These are phyloP conservation scores for Hedya salicella DNA, from an alignment of 2,888 invertebrate genomes.

Conservation along the genomic window DNA sequence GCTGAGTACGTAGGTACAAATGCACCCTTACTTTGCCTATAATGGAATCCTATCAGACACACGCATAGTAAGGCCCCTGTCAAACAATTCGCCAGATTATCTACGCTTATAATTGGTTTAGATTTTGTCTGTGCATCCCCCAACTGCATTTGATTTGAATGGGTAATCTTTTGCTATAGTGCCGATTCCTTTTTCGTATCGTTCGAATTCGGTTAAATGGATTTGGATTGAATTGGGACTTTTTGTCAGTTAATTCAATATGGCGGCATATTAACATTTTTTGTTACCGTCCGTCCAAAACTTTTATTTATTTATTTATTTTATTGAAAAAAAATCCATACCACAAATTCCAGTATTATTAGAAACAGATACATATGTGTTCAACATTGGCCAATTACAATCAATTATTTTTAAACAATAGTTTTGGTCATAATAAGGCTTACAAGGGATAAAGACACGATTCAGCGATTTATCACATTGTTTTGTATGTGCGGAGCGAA, in stretches of 20 bases:
- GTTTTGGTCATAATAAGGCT: too few relatives aligned
- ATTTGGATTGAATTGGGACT: conserved; percentile 14
- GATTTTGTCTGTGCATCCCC: conserved; percentile 62
- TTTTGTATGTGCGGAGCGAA: too few relatives aligned
- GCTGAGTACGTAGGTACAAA: not conserved
- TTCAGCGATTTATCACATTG: too few relatives aligned
- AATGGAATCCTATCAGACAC: conserved; percentile 63
- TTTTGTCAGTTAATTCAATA: not conserved
- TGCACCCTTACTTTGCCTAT: conserved; percentile 43
- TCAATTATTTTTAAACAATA: too few relatives aligned
- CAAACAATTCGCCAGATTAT: conserved; percentile 73
- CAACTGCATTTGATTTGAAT: conserved; percentile 66
- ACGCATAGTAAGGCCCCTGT: conserved; percentile 58
- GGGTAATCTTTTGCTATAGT: conserved; percentile 53
- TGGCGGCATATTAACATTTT: too few relatives aligned
- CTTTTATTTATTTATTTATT: too few relatives aligned
- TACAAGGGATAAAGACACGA: too few relatives aligned
- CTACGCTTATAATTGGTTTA: conserved; percentile 78
- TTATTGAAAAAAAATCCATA: too few relatives aligned
- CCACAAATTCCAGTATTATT: too few relatives aligned
- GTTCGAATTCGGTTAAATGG: conserved; percentile 25
- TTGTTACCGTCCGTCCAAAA: too few relatives aligned
- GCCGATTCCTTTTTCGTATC: conserved; percentile 22
- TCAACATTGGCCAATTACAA: too few relatives aligned
- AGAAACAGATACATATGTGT: too few relatives aligned